A percentile compares a stretch with the other conserved stretches of the same genome.
phyloP scores from a whole-genome alignment of 1,140 invertebrate genomes.

The Cydia amplana region DNA sequence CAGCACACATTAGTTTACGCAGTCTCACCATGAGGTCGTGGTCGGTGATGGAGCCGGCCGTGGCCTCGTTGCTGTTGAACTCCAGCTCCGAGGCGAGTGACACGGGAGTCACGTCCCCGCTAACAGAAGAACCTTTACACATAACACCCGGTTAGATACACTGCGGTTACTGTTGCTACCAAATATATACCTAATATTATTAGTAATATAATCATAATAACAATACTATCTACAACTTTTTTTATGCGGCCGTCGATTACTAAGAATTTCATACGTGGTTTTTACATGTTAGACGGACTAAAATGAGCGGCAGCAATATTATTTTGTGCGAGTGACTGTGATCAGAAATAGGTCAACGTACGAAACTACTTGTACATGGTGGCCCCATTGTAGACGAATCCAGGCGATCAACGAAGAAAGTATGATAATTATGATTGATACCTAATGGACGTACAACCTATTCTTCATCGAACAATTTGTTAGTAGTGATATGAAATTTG shows the following conservation, averaged over 20 bases:
- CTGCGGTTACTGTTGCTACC: background rate
- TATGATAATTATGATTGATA: background rate
- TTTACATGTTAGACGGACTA: background rate
- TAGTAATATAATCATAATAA: too few relatives aligned
- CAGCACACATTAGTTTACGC: background rate
- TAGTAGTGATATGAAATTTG: background rate
- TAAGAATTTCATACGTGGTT: background rate
- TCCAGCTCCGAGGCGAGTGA: conserved; percentile 81
- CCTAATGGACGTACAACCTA: background rate
- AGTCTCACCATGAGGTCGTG: conserved; percentile 76
- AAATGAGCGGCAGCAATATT: too few relatives aligned
- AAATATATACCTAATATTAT: too few relatives aligned
- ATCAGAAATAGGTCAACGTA: background rate
- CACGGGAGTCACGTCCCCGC: conserved; percentile 82
- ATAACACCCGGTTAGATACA: background rate
- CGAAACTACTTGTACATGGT: background rate
- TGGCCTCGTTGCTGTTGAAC: conserved; percentile 81
- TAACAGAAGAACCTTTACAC: conserved; percentile 84
- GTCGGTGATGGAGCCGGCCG: conserved; percentile 80
- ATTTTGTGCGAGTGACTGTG: background rate
- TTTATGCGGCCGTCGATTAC: too few relatives aligned
- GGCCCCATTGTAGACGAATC: background rate
- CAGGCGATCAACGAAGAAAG: background rate
- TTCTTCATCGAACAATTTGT: background rate
- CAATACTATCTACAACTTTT: too few relatives aligned